phyloP scores from a whole-genome alignment of 2,113 vertebrate genomes.

The Danio rerio region DNA sequence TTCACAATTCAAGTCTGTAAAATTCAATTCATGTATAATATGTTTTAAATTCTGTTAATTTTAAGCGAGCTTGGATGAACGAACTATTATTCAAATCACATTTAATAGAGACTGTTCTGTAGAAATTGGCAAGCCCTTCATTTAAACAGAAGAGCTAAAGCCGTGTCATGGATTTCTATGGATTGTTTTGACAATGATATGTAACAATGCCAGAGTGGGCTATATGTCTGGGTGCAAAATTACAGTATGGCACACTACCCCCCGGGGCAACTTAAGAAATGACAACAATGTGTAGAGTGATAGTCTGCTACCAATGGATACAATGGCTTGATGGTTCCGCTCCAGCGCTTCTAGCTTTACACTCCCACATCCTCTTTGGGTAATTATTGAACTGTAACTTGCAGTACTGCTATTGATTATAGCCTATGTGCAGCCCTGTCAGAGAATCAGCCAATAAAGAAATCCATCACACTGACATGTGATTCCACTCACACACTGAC shows the following conservation, averaged over 20 bases:
- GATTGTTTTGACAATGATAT: neutral
- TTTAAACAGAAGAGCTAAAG: neutral
- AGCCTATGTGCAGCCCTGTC: constrained; percentile 35
- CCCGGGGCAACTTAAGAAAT: constrained; percentile 22
- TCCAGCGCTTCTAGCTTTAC: constrained; percentile 3
- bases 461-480: constrained; percentile 45
- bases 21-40: neutral
- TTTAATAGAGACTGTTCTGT: neutral
- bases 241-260: constrained; percentile 4
- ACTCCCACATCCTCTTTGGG: constrained; percentile 26
- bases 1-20: neutral
- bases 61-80: too few species aligned
- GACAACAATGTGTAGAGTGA: constrained; percentile 27
- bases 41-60: too few species aligned
- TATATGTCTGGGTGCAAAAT: constrained; percentile 6
- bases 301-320: constrained; percentile 19
- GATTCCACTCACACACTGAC: constrained; percentile 22
- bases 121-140: neutral
- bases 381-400: constrained; percentile 48
- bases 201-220: constrained; percentile 5
- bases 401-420: constrained; percentile 47
- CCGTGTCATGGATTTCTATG: constrained; percentile 14
- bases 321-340: constrained; percentile 39
- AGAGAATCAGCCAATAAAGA: constrained; percentile 35
- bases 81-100: too few species aligned